Evolutionary conservation across 2,113 vertebrate genomes (phyloP), one percentile per base, ranked within the genome.

Genomic region (Cisticola juncidis): DNA sequence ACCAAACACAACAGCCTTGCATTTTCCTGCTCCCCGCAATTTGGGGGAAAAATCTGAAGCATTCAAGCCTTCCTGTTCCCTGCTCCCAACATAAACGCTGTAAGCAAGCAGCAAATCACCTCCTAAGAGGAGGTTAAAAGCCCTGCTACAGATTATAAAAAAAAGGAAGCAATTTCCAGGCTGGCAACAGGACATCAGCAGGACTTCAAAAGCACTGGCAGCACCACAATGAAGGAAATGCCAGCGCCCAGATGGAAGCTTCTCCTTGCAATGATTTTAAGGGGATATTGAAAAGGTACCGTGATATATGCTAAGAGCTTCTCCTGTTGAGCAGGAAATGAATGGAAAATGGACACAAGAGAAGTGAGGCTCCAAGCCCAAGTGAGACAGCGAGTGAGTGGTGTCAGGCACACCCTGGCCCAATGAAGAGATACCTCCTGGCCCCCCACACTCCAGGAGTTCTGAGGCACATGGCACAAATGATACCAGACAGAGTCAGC

Each of bases 381-480:
- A 12, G 40, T 1, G 28, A 16, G 35, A 38, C 35, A 36, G 53
- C 0, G 0, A n/a, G 48, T 0, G 0, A 35, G 21, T 3, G 18
- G 47, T n/a, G 42, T 56, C 42, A 62, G 65, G 76, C 31, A 70
- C 2, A 4, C 10, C 20, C 50, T 2, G 48, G 42, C 25, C 33
- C 40, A 20, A 0, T 1, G 11, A 71, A 73, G 51, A 10, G 22
- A 24, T 79, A 40, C 9, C 45, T 28, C 35, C 60, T 26, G 50
- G 24, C 4, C 21, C 33, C 6, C 9, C 2, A 0, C 0, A 0
- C 26, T 5, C 19, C 33, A 16, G 56, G 33, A n/a, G 47, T 14
- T 12, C 44, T 35, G 19, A 36, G 53, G 17, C 31, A 19, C 44
- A 11, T 0, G 2, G 68, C 31, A 11, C 44, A 47, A 33, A 28